Base-by-base conservation (phyloP, 2,797 vertebrate species). In the Hafferia zeledoni region DNA sequence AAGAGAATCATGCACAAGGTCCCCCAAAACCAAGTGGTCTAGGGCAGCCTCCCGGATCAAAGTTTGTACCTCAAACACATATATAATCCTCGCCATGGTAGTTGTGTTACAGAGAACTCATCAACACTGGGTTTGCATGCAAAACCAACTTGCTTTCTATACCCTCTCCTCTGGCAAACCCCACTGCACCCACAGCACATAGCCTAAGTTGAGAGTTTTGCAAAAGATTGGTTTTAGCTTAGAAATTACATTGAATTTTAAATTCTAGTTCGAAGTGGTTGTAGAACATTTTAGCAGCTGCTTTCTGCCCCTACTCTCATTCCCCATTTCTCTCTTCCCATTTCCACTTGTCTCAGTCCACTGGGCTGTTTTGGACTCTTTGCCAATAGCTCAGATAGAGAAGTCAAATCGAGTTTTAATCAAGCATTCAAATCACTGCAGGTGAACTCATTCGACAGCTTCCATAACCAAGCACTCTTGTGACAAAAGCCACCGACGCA, bases 401-500 rank as follows among this genome's bases (percentile, higher is more conserved):
- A 52, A 93, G 91, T 82, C 75, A 67, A 81, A 89, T 71, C 50
- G 68, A 78, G 59, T 70, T 93, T 86, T 82, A 92, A 91, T 92
- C 84, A 89, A 92, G 70, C 68, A 86, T 71, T 96, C 74, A 63
- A 31, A 77, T 83, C 93, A 72, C 89, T 81, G 67, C 68, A 96
- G 93, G 88, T 81, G 93, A 59, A 65, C 27, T 67, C 74, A 83
- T 35, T 59, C 0, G 1, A 69, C 81, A 93, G 39, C 57, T 86
- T 91, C 85, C 80, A 57, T 23, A 94, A 83, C 57, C 50, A 74
- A 61, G 60, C n/a, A 39, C 67, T 84, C 86, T 39, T 47, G 47
- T 89, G 70, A 86, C 90, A 87, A 87, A 91, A 87, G 43, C 49
- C 89, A 94, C 41, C 2, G 2, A 85, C 0, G 61, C 87, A 69